Percentiles rank a stretch among this genome's conserved stretches.
These are phyloP conservation scores for Pandemis corylana DNA, from an alignment of 2,888 invertebrate genomes.

Conservation along the genomic window DNA sequence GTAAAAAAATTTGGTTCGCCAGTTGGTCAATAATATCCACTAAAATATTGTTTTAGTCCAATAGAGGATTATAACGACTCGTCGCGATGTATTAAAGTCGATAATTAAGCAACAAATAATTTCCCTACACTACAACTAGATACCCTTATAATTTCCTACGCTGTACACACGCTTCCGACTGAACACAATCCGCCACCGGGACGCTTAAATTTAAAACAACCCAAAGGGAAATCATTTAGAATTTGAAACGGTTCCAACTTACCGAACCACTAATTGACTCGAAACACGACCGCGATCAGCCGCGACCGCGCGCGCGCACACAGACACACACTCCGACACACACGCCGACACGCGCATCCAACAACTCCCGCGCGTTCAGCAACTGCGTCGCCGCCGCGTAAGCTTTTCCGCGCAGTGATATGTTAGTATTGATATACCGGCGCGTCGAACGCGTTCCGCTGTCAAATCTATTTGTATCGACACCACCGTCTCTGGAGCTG, in stretches of 20 bases:
- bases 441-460: neutral
- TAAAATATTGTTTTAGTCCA: constrained; percentile 32
- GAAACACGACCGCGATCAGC: constrained; percentile 26
- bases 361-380: neutral
- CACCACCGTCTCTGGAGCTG: no score
- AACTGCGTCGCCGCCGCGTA: neutral
- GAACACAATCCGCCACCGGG: constrained; percentile 41
- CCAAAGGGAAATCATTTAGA: constrained; percentile 5
- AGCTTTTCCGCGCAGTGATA: neutral
- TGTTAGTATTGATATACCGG: neutral
- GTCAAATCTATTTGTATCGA: neutral
- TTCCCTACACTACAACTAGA: constrained; percentile 40
- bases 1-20: constrained; percentile 22
- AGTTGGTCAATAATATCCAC: constrained; percentile 23
- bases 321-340: constrained; percentile 23
- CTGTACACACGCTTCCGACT: constrained; percentile 24
- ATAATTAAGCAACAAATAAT: constrained; percentile 36
- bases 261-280: constrained; percentile 12
- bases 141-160: constrained; percentile 35
- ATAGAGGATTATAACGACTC: constrained; percentile 18
- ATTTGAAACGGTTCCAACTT: neutral
- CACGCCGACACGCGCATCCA: neutral
- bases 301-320: constrained; percentile 36
- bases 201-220: constrained; percentile 15
- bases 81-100: constrained; percentile 13